Evolutionary conservation across 2,888 invertebrate species (phyloP).

Genomic region (Pseudococcus viburni): DNA sequence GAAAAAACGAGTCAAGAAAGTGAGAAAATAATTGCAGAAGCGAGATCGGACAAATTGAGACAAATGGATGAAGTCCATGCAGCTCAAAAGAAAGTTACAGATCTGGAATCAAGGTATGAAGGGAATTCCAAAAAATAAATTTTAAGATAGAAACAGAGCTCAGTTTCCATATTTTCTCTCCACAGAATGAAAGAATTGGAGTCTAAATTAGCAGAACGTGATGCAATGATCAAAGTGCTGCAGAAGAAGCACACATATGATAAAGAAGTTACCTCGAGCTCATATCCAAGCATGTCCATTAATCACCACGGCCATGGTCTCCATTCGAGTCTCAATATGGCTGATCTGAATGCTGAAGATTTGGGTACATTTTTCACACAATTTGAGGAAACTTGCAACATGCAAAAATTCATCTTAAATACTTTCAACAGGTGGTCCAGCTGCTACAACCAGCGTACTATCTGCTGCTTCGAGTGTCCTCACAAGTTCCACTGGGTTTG

Average conservation of each 20-base stretch:
- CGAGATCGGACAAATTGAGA: slow-evolving; percentile 86
- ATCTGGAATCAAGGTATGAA: slow-evolving; percentile 83
- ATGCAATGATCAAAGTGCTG: slow-evolving; percentile 90
- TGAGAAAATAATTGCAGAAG: slow-evolving; percentile 88
- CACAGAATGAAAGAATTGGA: slow-evolving; percentile 85
- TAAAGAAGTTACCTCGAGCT: slow-evolving; percentile 75
- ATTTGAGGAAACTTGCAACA: neutral
- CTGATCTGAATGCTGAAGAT: slow-evolving; percentile 71
- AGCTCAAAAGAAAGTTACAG: slow-evolving; percentile 87
- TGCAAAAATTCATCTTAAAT: neutral
- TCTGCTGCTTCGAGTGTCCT: slow-evolving; percentile 75
- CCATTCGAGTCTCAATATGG: slow-evolving; percentile 73
- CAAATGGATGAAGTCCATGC: slow-evolving; percentile 92
- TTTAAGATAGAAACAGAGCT: neutral
- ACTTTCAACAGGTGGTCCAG: slow-evolving; percentile 50
- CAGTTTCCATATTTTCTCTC: slow-evolving; percentile 60
- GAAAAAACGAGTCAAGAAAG: slow-evolving; percentile 88
- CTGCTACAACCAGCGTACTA: slow-evolving; percentile 69
- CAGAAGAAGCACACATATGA: slow-evolving; percentile 87
- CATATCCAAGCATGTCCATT: slow-evolving; percentile 72
- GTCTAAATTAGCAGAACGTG: slow-evolving; percentile 88
- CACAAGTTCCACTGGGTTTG: slow-evolving; percentile 75
- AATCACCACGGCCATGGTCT: slow-evolving; percentile 74
- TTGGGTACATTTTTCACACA: slow-evolving; percentile 70
- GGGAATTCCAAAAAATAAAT: neutral